These are phyloP conservation scores for Xenus cinereus DNA, from an alignment of 2,113 vertebrate genomes.

Conservation along the genomic window DNA sequence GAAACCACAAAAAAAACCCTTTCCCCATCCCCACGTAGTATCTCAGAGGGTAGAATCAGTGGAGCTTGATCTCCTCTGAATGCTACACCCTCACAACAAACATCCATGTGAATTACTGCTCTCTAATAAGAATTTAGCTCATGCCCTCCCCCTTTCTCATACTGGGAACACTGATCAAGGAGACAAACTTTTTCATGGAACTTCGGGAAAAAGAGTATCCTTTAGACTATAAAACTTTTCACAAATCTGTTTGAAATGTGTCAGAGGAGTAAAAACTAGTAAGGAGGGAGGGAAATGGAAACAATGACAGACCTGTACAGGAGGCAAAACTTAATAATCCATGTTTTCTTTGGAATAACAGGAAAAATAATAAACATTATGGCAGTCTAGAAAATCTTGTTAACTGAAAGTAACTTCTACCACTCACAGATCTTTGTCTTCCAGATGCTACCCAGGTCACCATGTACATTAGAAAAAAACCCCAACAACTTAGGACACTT, in stretches of 20 bases:
- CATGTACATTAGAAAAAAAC: neutral
- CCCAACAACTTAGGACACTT: neutral
- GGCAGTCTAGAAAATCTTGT: neutral
- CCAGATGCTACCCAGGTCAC: neutral
- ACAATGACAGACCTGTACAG: neutral
- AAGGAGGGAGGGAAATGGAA: neutral
- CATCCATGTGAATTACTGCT: neutral
- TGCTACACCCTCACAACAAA: accelerated
- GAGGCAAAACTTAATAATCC: neutral
- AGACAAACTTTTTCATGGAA: neutral
- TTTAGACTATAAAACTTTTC: neutral
- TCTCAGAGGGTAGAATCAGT: neutral
- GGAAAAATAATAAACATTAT: too few relatives aligned
- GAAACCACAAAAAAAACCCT: neutral
- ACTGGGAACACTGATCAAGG: neutral
- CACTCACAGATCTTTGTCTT: neutral
- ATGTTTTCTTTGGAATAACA: neutral
- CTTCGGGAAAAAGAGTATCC: neutral
- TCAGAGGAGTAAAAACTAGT: neutral
- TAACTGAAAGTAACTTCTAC: neutral
- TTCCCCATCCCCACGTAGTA: accelerated
- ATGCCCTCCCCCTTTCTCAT: neutral
- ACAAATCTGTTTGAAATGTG: neutral
- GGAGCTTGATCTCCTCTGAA: neutral
- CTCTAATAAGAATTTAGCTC: neutral